Evolutionary conservation across 2,797 vertebrate genomes (phyloP), one percentile per base, ranked within the genome.

Genomic region (Pempheris klunzingeri): DNA sequence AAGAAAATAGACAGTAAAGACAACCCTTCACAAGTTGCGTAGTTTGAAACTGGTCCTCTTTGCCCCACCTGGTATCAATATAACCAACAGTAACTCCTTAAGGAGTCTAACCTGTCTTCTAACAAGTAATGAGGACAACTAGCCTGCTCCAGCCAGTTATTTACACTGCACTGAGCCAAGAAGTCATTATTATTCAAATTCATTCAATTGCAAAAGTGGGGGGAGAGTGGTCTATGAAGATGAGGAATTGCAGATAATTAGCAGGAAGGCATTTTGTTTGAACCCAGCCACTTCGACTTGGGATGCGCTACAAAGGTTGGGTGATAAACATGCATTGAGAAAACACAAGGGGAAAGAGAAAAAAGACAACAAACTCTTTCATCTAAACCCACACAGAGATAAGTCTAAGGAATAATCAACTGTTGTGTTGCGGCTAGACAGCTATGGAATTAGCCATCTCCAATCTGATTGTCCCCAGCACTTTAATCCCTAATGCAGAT

Each of bases 121-220:
- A 87, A 81, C 65, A 87, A 88, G 87, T 86, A 58, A 61, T 53
- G 71, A 90, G 93, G 90, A 88, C 93, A 91, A 69, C 81, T 80
- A 87, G 69, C 88, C 78, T 14, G 77, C 74, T 84, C 58, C 86
- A 92, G 87, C 71, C 86, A 80, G 80, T 92, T 94, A 90, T 92
- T 93, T 91, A 92, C 88, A 78, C 81, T 63, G 81, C 77, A 61
- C 65, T 5, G 41, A 89, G 88, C 83, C 87, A 89, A 87, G 82
- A 64, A 87, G 83, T 92, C 82, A 93, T 95, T 94, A 94, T 92
- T 93, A 96, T 96, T 95, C 92, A 92, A 95, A 96, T 95, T 54
- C 72, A 94, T 95, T 93, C 93, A 88, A 89, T 91, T 90, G 86
- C 81, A 83, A 80, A 87, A 89, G 89, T 71, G 80, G 82, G 83